These are phyloP conservation scores for Pharmacophagus antenor DNA, from an alignment of 2,888 invertebrate genomes.

Conservation along the genomic window DNA sequence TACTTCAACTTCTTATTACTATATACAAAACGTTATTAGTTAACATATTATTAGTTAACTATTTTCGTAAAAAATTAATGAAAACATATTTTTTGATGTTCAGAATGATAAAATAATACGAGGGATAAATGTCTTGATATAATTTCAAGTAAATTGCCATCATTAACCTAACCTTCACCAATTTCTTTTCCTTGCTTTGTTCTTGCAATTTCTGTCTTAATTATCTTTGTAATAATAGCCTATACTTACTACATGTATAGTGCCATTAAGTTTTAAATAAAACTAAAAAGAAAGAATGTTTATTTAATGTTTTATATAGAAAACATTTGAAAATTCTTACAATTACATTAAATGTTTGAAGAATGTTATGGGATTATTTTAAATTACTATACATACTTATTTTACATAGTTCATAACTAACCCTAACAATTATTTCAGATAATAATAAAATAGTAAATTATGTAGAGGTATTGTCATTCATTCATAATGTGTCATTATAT, in stretches of 20 bases:
- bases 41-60: too few relatives aligned
- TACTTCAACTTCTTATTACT: not conserved
- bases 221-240: constrained; percentile 6
- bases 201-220: constrained; percentile 8
- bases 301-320: too few relatives aligned
- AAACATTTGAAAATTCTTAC: not conserved
- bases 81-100: too few relatives aligned
- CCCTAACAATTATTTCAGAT: not conserved
- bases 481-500: not conserved
- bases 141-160: not conserved
- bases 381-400: not conserved
- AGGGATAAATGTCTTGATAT: not conserved
- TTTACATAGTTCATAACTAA: not conserved
- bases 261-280: not conserved
- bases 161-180: not conserved
- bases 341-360: not conserved
- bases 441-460: not conserved
- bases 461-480: not conserved
- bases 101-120: not conserved
- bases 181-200: constrained; percentile 1
- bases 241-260: constrained; percentile 17
- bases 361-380: not conserved
- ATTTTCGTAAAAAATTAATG: too few relatives aligned
- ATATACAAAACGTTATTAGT: too few relatives aligned
- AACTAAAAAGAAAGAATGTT: too few relatives aligned